Base-by-base conservation (phyloP, 2,888 invertebrate genomes). In the Leucoma salicis region DNA sequence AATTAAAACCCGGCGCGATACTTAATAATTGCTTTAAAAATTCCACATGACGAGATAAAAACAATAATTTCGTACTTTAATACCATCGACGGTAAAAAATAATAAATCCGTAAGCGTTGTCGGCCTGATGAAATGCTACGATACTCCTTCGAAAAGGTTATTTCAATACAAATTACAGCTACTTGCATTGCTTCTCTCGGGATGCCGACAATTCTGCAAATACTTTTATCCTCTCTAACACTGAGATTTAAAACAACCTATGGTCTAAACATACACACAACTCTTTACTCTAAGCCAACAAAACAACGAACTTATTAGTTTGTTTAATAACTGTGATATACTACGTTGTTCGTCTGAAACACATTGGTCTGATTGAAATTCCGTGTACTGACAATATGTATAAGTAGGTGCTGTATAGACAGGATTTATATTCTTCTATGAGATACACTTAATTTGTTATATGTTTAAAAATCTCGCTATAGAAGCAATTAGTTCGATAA, bases 91-190 rank as follows among this genome's bases (percentile, higher is more conserved):
- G 66, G 82, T 78, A 85, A 87, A 86, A 87, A 87, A 89, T 86
- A 86, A 89, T 86, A 88, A 87, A 88, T 87, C 86, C 66, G 70
- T 69, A 67, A 70, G 63, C 72, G 73, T 70, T 61, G 67, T 57
- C 70, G 65, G 75, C 58, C 71, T 78, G 82, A 85, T 85, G 84
- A 83, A 85, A 87, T 80, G 83, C 81, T 76, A 77, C 80, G 80
- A 85, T 86, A 82, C 78, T 70, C 84, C 81, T 82, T 82, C 87
- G 78, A 73, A 77, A 81, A 79, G 78, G 82, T 82, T 88, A 88
- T 87, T 89, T 82, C 83, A 82, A 88, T 88, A 87, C 86, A 87
- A 88, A 88, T 88, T 86, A 83, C 85, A 75, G 83, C 81, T 82
- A 84, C 87, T 87, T 82, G 82, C 83, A 67, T 78, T 78, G 82